Base-by-base conservation (phyloP, 2,797 vertebrate genomes). In the Enteromius argenteus region DNA sequence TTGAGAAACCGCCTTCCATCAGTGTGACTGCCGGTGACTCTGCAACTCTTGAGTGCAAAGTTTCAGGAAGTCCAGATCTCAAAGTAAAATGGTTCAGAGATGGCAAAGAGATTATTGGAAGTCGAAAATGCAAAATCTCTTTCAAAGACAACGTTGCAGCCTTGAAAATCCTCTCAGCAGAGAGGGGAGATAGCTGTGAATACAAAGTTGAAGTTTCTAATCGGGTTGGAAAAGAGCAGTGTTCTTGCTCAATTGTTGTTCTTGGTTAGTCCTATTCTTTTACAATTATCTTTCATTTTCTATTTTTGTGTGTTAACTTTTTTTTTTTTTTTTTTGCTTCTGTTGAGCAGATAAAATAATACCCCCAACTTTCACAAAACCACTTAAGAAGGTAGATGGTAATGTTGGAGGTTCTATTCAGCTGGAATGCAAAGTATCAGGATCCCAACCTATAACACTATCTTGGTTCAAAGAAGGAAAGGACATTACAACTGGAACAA, bases 71-170 rank as follows among this genome's bases (percentile, higher is more conserved):
- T 88, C 97, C 97, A 80, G 97, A 99, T 27, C 94, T 99, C 32
- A 99, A 97, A 94, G 95, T 96, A 35, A 99, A 97, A 87, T 99
- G 98, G 98, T 96, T 98, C 88, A 97, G 95, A 95, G 96, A 98
- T 3, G 97, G 96, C 71, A 98, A 96, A 75, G 96, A 97, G 80
- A 94, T 99, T 91, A 94, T 92, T 82, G 95, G 96, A 89, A 97
- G 97, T 85, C 97, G 98, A 92, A 99, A 99, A 93, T 98, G 97
- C 69, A 98, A 98, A 91, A 96, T 98, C 89, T 96, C 95, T 85
- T 95, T 98, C 90, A 99, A 99, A 93, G 97, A 98, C 85, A 97
- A 97, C 3, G 46, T 96, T 76, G 97, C 97, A 86, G 94, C 95
- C 69, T 93, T 99, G 90, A 99, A 99, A 92, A 97, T 99, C 90